Base-by-base conservation (phyloP, 2,797 vertebrate genomes). In the Crenuchus spilurus region DNA sequence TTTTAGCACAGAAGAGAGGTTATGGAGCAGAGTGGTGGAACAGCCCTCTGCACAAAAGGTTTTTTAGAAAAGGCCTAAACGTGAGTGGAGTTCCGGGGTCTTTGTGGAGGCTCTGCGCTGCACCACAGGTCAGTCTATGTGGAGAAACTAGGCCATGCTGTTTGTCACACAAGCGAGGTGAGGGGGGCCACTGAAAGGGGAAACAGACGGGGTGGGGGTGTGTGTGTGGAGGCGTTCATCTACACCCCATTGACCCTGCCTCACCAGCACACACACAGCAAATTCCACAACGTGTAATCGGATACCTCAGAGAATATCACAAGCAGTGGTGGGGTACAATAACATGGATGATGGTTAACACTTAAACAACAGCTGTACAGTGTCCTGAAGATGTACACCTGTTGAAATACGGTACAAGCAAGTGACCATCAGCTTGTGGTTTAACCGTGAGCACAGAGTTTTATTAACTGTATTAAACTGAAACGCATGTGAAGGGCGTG, bases 91-190 rank as follows among this genome's bases (percentile, higher is more conserved):
- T 55, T 81, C 54, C 66, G 70, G 63, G 37, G 46, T 57, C 58
- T 74, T 77, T 66, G 66, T 77, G 46, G 57, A 37, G 48, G 41
- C 58, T 73, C 67, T 39, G 14, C 22, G 46, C 39, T 37, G 58
- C 54, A 66, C 69, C 72, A 75, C 76, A 78, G 72, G 54, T 68
- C 62, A 1, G 48, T 18, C 79, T 71, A 63, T 77, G 75, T 80
- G 71, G 63, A 64, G 60, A 81, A 78, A 75, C 75, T 68, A 68
- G 62, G 72, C 71, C 65, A 64, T 39, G 28, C 42, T 70, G 66
- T 80, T 72, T 70, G 70, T 76, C 58, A 60, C 78, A 57, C 64
- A 37, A 57, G 70, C 42, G 71, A 72, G 68, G 73, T 76, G 58
- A 70, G 64, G 35, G n/a, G 76, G 68, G 72, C 61, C 65, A 74